Evolutionary conservation across 2,113 vertebrate species (phyloP).

Genomic region (Pachypanchax playfairii): DNA sequence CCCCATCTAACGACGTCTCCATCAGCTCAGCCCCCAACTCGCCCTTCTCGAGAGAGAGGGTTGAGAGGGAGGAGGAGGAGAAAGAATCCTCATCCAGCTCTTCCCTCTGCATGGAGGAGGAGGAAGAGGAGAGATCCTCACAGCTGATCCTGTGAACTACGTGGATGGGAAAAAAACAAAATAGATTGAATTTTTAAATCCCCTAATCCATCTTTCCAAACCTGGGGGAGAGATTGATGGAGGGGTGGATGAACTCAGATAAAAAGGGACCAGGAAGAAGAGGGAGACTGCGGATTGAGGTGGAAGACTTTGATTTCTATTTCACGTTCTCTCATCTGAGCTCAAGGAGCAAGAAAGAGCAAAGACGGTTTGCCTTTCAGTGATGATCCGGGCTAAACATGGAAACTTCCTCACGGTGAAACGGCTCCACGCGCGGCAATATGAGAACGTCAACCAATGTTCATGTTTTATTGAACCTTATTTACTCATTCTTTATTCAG

Average conservation of each 20-base stretch:
- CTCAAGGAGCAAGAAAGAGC: conserved; percentile 67
- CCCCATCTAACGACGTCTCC: conserved; percentile 72
- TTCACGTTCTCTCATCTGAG: conserved; percentile 64
- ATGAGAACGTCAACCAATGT: conserved; percentile 65
- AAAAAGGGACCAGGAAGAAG: conserved; percentile 9
- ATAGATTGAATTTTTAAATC: conserved; percentile 20
- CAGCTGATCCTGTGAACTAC: conserved; percentile 21
- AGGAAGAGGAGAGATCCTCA: conserved; percentile 41
- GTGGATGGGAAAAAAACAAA: conserved; percentile 5
- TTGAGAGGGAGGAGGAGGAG: conserved; percentile 20
- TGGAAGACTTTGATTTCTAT: conserved; percentile 49
- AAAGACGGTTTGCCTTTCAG: conserved; percentile 39
- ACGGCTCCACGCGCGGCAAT: conserved; percentile 61
- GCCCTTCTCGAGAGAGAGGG: conserved; percentile 56
- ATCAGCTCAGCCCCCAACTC: conserved; percentile 69
- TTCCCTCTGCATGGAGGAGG: conserved; percentile 41
- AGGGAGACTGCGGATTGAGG: conserved; percentile 13
- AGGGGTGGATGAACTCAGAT: conserved; percentile 13
- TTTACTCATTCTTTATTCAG: conserved; percentile 56
- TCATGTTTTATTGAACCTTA: conserved; percentile 76
- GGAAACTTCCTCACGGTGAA: conserved; percentile 48
- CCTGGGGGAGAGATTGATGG: conserved; percentile 32
- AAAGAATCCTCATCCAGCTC: conserved; percentile 47
- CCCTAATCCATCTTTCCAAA: conserved; percentile 50
- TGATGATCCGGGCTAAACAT: conserved; percentile 71